Evolutionary conservation across 2,797 vertebrate species (phyloP).

Genomic region (Petrocephalus schoutedeni): DNA sequence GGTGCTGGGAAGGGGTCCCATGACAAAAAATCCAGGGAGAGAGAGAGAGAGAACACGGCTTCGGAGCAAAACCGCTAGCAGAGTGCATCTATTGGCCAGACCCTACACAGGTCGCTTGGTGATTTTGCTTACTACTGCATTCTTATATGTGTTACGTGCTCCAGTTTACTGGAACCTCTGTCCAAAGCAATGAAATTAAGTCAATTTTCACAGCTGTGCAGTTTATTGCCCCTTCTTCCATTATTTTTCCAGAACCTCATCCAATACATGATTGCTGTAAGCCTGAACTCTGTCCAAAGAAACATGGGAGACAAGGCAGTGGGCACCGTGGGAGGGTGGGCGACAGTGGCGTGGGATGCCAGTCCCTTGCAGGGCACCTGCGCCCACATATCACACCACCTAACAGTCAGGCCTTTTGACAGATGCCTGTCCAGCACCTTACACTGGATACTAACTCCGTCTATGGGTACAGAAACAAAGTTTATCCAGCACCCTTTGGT

Average conservation of each 20-base stretch:
- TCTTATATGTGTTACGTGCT: not conserved
- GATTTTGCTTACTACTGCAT: not conserved
- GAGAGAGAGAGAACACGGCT: not conserved
- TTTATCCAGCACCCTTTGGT: not conserved
- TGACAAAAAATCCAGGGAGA: not conserved
- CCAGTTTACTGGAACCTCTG: not conserved
- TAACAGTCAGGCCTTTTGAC: not conserved
- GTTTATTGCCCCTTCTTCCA: not conserved
- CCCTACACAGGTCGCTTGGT: not conserved
- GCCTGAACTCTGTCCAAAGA: not conserved
- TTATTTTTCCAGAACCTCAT: not conserved
- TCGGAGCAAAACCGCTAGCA: not conserved
- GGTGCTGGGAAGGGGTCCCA: not conserved
- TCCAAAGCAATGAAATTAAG: not conserved
- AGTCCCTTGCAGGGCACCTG: not conserved
- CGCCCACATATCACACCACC: not conserved
- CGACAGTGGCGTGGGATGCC: not conserved
- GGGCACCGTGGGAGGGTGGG: not conserved
- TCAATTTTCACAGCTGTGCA: not conserved
- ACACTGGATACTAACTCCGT: not conserved
- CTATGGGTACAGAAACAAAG: not conserved
- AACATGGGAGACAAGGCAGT: not conserved
- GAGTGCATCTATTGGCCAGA: not conserved
- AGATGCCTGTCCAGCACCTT: not conserved
- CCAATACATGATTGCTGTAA: not conserved